Base-by-base conservation (phyloP, 2,113 vertebrate genomes). In the Sorex araneus region DNA sequence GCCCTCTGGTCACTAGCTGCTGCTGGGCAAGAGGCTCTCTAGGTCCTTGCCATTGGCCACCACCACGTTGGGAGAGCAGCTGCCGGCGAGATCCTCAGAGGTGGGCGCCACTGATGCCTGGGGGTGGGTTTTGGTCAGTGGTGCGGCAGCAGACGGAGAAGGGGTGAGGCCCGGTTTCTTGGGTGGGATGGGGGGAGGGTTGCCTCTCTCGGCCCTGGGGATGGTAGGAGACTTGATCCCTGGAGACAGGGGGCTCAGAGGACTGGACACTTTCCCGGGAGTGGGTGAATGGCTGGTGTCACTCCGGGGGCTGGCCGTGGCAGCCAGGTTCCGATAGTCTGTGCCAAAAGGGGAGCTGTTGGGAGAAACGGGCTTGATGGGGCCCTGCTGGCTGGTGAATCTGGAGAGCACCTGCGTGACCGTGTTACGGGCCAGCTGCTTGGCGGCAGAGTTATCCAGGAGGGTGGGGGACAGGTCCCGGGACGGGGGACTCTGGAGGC, bases 291-390 rank as follows among this genome's bases (percentile, higher is more conserved):
- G 98, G 63, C 92, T 96, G 13, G 97, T 8, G n/a, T 98, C 98
- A 0, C 27, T 85, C 32, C 96, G 97, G 9, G 98, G 97, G 57
- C 97, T 97, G 83, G 43, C 91, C 0, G 98, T 71, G 0, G 0
- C 96, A 3, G 98, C 98, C 97, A 99, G 96, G 93, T 94, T 98
- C 10, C 99, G 98, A 50, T 99, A 99, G 98, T 99, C 99, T 6
- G 99, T 99, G 91, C 99, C 99, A 2, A 99, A 99, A 1, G 99
- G 99, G 0, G 99, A 99, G 96, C 98, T 99, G 96, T 99, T 99
- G 0, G 97, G 87, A 92, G 96, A 98, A 1, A 98, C 98, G 0
- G 97, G 97, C 94, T 99, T 99, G 45, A 98, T 97, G 0, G 98
- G 54, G 7, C 98, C 98, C 86, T 98, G 98, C 87, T 99, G 99